These are phyloP conservation scores for Dendroctonus ponderosae DNA, from an alignment of 1,140 invertebrate species.

Conservation along the genomic window DNA sequence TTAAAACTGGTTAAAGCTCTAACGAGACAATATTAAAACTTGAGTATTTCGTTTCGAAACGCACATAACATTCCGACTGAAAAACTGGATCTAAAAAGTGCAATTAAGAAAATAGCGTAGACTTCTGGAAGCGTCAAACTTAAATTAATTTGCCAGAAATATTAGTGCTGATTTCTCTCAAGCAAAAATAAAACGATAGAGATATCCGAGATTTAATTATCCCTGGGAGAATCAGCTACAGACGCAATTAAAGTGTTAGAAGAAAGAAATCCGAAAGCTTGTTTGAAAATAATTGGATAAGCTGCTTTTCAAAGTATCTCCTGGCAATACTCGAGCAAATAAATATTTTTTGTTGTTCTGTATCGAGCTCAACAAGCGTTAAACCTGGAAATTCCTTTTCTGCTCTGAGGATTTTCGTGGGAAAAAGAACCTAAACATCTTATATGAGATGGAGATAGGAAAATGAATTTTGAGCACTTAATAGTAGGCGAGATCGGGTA, in stretches of 20 bases:
- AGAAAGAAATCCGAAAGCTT: conserved; percentile 17
- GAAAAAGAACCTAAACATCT: too few species aligned
- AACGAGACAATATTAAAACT: too few species aligned
- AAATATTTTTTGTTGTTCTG: conserved; percentile 23
- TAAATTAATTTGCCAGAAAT: background rate
- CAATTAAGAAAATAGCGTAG: too few species aligned
- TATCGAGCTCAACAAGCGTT: conserved; percentile 18
- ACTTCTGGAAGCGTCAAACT: background rate
- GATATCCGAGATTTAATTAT: conserved; percentile 18
- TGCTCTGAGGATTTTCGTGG: too few species aligned
- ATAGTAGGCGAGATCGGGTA: too few species aligned
- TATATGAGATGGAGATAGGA: too few species aligned
- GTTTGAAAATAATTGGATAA: conserved; percentile 25
- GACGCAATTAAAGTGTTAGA: conserved; percentile 20
- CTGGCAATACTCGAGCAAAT: conserved; percentile 10
- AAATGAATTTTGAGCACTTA: too few species aligned
- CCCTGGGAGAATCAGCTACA: conserved; percentile 7
- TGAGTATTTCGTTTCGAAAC: too few species aligned
- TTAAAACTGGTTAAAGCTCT: conserved; percentile 9
- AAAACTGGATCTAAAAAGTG: too few species aligned
- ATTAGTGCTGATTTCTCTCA: background rate
- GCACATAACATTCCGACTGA: too few species aligned
- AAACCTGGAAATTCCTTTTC: conserved; percentile 16
- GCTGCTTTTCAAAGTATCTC: conserved; percentile 23
- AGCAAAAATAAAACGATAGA: conserved; percentile 1